Percentiles rank a stretch among this genome's conserved stretches.
Evolutionary conservation across 2,888 invertebrate species (phyloP).

Genomic region (Drosophila gaucha): DNA sequence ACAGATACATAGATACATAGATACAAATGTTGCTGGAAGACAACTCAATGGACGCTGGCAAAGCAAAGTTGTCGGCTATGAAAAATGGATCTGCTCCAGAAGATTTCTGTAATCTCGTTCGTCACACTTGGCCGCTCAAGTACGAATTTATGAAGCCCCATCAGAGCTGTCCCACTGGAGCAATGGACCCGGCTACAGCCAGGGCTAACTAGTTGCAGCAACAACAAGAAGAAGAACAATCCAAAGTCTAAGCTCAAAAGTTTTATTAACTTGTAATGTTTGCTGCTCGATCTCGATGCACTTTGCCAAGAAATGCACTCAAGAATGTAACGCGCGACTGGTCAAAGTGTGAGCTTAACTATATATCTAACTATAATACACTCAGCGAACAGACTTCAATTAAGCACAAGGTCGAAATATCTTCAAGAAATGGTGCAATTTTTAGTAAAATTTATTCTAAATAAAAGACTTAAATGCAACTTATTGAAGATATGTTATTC

Average conservation of each 20-base stretch:
- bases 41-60: slow-evolving; percentile 50
- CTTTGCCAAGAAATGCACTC: slow-evolving; percentile 61
- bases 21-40: slow-evolving; percentile 42
- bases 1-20: slow-evolving; percentile 19
- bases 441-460: too few relatives aligned
- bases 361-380: slow-evolving; percentile 10
- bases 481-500: too few relatives aligned
- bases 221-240: slow-evolving; percentile 4
- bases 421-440: background rate
- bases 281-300: slow-evolving; percentile 55
- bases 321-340: slow-evolving; percentile 77
- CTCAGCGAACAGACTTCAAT: slow-evolving; percentile 7
- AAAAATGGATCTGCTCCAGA: slow-evolving; percentile 84
- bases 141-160: slow-evolving; percentile 81
- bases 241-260: slow-evolving; percentile 41
- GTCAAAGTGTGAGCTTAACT: slow-evolving; percentile 64
- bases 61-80: slow-evolving; percentile 76
- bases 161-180: slow-evolving; percentile 46
- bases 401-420: slow-evolving; percentile 1
- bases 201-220: slow-evolving; percentile 13
- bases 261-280: slow-evolving; percentile 74
- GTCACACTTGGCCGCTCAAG: slow-evolving; percentile 84
- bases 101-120: slow-evolving; percentile 84
- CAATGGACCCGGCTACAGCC: slow-evolving; percentile 25
- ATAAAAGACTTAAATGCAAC: too few relatives aligned